These are phyloP conservation scores for Tichodroma muraria DNA, from an alignment of 2,113 vertebrate genomes.

Conservation along the genomic window DNA sequence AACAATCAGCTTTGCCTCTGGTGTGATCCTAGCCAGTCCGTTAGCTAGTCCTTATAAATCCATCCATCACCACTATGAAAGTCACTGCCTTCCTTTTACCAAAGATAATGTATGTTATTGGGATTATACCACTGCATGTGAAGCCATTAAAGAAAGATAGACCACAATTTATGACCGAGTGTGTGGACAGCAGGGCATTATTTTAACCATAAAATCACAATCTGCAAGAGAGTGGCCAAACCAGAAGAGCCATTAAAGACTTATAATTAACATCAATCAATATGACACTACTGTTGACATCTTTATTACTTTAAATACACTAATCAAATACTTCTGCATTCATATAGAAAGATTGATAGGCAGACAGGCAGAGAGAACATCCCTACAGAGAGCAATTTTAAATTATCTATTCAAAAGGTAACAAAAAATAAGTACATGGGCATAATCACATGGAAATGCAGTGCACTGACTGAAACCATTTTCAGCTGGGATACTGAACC, in stretches of 20 bases:
- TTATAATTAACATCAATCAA: conserved; percentile 79
- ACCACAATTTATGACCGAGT: conserved; percentile 68
- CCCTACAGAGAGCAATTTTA: conserved; percentile 53
- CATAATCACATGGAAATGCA: conserved; percentile 2
- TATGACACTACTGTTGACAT: conserved; percentile 70
- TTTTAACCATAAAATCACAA: conserved; percentile 77
- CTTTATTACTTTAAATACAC: conserved; percentile 78
- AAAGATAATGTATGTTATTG: conserved; percentile 70
- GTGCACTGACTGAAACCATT: not conserved
- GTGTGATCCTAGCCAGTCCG: conserved; percentile 39
- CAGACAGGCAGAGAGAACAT: conserved; percentile 49
- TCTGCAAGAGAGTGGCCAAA: conserved; percentile 68
- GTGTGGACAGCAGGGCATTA: conserved; percentile 67
- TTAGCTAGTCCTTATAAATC: conserved; percentile 58
- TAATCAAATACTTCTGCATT: conserved; percentile 73
- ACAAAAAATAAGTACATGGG: conserved; percentile 28
- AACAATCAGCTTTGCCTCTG: conserved; percentile 19
- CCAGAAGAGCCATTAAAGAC: conserved; percentile 67
- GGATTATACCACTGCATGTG: conserved; percentile 60
- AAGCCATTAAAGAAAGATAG: conserved; percentile 72
- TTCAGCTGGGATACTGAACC: not conserved
- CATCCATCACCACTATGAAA: conserved; percentile 62
- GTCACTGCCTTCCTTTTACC: conserved; percentile 58
- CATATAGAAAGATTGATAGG: conserved; percentile 66
- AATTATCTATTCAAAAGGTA: conserved; percentile 61